These are phyloP conservation scores for Acrobasis suavella DNA, from an alignment of 2,888 invertebrate genomes.

Conservation along the genomic window DNA sequence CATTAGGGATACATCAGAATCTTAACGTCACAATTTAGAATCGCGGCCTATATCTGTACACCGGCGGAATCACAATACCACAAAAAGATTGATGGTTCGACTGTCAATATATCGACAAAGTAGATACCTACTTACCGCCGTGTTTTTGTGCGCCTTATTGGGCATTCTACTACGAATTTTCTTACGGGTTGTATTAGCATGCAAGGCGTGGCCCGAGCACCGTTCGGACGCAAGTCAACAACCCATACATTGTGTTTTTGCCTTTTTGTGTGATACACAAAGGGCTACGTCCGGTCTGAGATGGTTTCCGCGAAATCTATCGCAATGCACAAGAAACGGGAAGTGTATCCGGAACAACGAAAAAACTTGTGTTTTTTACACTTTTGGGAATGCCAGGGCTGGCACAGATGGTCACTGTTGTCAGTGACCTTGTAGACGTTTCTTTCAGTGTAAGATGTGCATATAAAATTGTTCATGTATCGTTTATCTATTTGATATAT, in stretches of 20 bases:
- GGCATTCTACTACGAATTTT: constrained; percentile 51
- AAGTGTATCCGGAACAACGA: constrained; percentile 78
- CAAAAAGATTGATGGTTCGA: constrained; percentile 20
- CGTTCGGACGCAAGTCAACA: constrained; percentile 71
- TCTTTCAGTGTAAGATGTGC: too few species aligned
- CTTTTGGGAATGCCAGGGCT: constrained; percentile 50
- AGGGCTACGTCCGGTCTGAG: constrained; percentile 73
- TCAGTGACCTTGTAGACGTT: too few species aligned
- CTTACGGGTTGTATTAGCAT: constrained; percentile 51
- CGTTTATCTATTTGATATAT: too few species aligned
- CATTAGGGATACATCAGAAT: not conserved
- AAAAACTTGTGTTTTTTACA: constrained; percentile 63
- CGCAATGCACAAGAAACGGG: constrained; percentile 76
- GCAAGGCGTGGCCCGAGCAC: constrained; percentile 45
- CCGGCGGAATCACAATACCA: constrained; percentile 6
- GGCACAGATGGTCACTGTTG: constrained; percentile 29
- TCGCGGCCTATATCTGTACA: constrained; percentile 8
- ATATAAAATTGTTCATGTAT: too few species aligned
- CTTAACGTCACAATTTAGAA: not conserved
- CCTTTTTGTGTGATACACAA: constrained; percentile 71
- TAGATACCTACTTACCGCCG: constrained; percentile 35
- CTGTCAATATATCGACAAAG: constrained; percentile 33
- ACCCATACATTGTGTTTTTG: constrained; percentile 55
- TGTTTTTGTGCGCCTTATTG: constrained; percentile 41
- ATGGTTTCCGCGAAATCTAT: constrained; percentile 75